These are phyloP conservation scores for Bos indicus DNA, from an alignment of 2,113 vertebrate species.

Conservation along the genomic window DNA sequence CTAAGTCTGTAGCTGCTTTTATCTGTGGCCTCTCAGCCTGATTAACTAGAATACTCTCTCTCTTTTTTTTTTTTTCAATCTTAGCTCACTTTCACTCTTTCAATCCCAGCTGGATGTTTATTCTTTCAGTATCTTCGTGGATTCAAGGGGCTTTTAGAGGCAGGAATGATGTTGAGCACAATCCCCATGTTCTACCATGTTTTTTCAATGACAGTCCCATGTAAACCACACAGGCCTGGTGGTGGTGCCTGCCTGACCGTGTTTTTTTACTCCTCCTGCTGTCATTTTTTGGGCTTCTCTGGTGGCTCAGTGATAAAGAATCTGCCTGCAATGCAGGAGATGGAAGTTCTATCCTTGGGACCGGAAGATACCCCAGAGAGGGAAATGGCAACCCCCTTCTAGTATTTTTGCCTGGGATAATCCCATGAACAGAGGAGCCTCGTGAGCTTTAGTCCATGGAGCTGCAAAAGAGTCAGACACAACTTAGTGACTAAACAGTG, in stretches of 20 bases:
- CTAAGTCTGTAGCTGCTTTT: neutral
- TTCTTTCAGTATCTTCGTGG: neutral
- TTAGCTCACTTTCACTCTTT: neutral
- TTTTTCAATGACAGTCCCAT: fast-evolving
- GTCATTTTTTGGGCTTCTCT: neutral
- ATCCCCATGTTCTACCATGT: neutral
- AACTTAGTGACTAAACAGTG: neutral
- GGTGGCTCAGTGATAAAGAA: neutral
- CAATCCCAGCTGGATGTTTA: neutral
- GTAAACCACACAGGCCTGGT: fast-evolving
- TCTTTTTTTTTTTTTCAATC: neutral
- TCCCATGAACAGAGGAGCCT: neutral
- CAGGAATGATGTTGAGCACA: fast-evolving
- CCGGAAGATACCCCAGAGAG: neutral
- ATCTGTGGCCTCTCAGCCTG: neutral
- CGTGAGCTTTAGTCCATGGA: neutral
- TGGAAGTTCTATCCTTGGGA: neutral
- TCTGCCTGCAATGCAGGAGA: neutral
- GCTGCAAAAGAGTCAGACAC: neutral
- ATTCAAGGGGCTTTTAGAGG: neutral
- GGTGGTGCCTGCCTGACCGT: fast-evolving
- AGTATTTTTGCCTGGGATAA: neutral
- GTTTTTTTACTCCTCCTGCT: neutral
- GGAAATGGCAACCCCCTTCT: neutral
- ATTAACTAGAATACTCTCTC: neutral